These are phyloP conservation scores for Meloidogyne hapla DNA, from an alignment of 1,140 invertebrate species.

Conservation along the genomic window DNA sequence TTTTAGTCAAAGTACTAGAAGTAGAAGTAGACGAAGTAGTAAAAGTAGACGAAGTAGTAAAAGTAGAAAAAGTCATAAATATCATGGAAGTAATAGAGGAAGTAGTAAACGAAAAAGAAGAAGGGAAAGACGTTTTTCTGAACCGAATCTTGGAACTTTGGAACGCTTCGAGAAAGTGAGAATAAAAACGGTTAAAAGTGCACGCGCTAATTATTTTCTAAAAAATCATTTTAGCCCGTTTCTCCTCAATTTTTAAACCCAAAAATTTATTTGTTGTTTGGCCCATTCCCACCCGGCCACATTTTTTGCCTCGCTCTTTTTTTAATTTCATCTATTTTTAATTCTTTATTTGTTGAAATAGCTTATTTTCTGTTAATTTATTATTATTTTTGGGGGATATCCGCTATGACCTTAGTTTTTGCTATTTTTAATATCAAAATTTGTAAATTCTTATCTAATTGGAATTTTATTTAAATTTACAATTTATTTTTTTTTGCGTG, in stretches of 20 bases:
- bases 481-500: background rate
- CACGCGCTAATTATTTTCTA: background rate
- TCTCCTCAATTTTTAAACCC: background rate
- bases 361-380: too few species aligned
- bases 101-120: conserved; percentile 12
- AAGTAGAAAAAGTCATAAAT: background rate
- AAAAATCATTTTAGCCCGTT: background rate
- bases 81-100: background rate
- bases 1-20: conserved; percentile 1
- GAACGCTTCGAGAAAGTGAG: conserved; percentile 51
- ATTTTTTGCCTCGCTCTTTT: background rate
- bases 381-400: too few species aligned
- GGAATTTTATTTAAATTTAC: too few species aligned
- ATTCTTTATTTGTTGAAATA: background rate
- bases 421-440: too few species aligned
- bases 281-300: conserved; percentile 3
- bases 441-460: too few species aligned
- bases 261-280: conserved; percentile 4
- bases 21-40: background rate
- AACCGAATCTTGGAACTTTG: conserved; percentile 43
- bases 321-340: background rate
- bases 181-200: background rate
- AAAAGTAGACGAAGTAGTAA: background rate
- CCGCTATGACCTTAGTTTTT: too few species aligned
- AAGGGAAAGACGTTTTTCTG: conserved; percentile 28